phyloP scores from a whole-genome alignment of 1,140 invertebrate species.

The Papilio machaon region DNA sequence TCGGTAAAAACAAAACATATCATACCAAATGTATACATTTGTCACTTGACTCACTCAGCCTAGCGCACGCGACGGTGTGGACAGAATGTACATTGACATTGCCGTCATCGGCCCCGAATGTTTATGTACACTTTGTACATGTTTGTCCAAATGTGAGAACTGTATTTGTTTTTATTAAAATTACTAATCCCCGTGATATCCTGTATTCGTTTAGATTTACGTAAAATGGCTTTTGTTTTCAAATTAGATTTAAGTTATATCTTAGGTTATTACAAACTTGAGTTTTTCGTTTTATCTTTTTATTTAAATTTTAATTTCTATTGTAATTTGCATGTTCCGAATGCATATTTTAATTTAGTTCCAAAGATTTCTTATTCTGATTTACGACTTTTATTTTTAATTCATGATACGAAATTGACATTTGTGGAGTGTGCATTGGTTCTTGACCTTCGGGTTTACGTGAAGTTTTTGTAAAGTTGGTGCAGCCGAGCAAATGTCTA shows the following conservation, averaged over 20 bases:
- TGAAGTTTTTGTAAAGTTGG: conserved; percentile 75
- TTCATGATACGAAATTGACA: conserved; percentile 72
- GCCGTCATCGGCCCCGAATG: conserved; percentile 15
- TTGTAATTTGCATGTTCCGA: conserved; percentile 75
- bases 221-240: conserved; percentile 77
- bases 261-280: conserved; percentile 70
- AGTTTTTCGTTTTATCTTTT: conserved; percentile 76
- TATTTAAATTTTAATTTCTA: conserved; percentile 71
- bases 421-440: conserved; percentile 80
- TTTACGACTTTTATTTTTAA: conserved; percentile 67
- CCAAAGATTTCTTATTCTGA: conserved; percentile 79
- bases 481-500: conserved; percentile 81
- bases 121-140: conserved; percentile 44
- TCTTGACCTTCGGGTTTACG: conserved; percentile 75
- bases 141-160: conserved; percentile 53
- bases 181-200: conserved; percentile 67
- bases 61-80: conserved; percentile 49
- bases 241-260: conserved; percentile 79
- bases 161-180: conserved; percentile 59
- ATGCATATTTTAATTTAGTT: conserved; percentile 80
- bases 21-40: conserved; percentile 67
- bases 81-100: conserved; percentile 45
- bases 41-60: conserved; percentile 47
- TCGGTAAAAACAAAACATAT: conserved; percentile 80
- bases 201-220: conserved; percentile 61